Evolutionary conservation across 2,797 vertebrate genomes (phyloP).

Genomic region (Argya squamiceps): DNA sequence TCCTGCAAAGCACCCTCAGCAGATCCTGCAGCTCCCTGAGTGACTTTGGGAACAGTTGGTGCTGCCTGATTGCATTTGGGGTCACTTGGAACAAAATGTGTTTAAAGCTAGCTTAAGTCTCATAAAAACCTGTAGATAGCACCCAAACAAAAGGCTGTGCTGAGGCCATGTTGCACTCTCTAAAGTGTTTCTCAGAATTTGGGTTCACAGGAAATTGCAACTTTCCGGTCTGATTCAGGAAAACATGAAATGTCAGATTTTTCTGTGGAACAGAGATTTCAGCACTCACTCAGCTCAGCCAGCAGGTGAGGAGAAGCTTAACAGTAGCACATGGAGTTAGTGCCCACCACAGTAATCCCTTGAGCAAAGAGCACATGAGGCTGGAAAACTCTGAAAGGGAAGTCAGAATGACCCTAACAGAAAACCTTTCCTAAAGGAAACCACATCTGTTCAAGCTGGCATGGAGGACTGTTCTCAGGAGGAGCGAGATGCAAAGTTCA

Average conservation of each 20-base stretch:
- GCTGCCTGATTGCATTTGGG: not conserved
- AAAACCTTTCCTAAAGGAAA: conserved; percentile 54
- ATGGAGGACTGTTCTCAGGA: conserved; percentile 43
- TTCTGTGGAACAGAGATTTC: conserved; percentile 22
- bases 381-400: conserved; percentile 45
- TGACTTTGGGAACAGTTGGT: not conserved
- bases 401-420: conserved; percentile 36
- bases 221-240: conserved; percentile 54
- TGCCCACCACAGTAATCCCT: not conserved
- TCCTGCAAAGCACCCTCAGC: not conserved
- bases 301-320: conserved; percentile 49
- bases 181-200: conserved; percentile 28
- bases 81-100: not conserved
- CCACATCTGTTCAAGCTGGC: conserved; percentile 39
- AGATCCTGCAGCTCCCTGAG: accelerated
- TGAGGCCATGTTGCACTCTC: not conserved
- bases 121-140: not conserved
- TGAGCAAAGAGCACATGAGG: conserved; percentile 45
- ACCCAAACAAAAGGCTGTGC: conserved; percentile 20
- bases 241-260: conserved; percentile 35
- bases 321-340: not conserved
- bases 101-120: not conserved
- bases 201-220: conserved; percentile 39
- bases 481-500: conserved; percentile 3
- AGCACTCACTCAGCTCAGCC: not conserved